Evolutionary conservation across 2,113 vertebrate genomes (phyloP).

Genomic region (Balaeniceps rex): DNA sequence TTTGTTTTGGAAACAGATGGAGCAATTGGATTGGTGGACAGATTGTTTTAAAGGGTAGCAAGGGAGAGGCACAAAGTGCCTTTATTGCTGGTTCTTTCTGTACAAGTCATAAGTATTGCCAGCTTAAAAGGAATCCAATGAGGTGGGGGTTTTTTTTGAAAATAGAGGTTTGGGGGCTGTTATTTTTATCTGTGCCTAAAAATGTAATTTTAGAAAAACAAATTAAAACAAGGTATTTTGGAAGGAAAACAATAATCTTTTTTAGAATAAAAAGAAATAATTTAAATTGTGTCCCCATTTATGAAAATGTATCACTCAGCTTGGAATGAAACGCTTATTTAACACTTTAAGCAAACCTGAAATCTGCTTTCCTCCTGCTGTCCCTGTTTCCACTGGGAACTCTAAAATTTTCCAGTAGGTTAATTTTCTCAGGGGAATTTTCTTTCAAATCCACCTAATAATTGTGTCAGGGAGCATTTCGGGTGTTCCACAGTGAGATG

Average conservation of each 20-base stretch:
- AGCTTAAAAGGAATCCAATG: neutral
- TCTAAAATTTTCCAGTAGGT: neutral
- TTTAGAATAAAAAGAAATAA: neutral
- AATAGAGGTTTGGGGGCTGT: neutral
- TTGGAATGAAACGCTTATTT: neutral
- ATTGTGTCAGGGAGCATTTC: neutral
- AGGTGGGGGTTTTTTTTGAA: neutral
- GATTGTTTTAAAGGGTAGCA: slow-evolving; percentile 2
- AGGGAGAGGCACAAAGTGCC: neutral
- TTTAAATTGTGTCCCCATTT: neutral
- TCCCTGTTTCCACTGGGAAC: neutral
- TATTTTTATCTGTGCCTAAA: neutral
- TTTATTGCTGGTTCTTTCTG: neutral
- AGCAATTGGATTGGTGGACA: slow-evolving; percentile 9
- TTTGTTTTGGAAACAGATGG: slow-evolving; percentile 45
- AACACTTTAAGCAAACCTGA: neutral
- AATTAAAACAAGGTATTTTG: neutral
- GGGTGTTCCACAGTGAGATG: neutral
- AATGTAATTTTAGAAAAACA: neutral
- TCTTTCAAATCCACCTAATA: neutral
- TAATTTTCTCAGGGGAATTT: neutral
- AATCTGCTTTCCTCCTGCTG: neutral
- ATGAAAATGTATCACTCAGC: neutral
- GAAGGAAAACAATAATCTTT: neutral
- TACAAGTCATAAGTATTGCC: neutral